phyloP scores from a whole-genome alignment of 2,888 invertebrate genomes.

The Oegoconia quadripuncta region DNA sequence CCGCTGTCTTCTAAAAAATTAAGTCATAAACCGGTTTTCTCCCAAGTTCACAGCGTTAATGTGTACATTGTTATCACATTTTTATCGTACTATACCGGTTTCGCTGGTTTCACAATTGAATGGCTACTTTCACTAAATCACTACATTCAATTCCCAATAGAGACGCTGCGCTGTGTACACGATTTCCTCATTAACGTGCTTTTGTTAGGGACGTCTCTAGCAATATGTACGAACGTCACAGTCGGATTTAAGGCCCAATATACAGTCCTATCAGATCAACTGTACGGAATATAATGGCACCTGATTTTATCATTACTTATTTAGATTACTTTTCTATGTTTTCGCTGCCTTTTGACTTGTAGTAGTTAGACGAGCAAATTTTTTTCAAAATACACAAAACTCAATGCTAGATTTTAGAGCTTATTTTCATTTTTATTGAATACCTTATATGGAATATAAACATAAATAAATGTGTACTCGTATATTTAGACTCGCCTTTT shows the following conservation, averaged over 20 bases:
- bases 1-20: not conserved
- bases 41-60: constrained; percentile 35
- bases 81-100: constrained; percentile 26
- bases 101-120: constrained; percentile 29
- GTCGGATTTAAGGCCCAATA: not conserved
- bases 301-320: no score
- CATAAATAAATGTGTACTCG: no score
- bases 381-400: no score
- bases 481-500: no score
- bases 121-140: constrained; percentile 64
- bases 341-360: no score
- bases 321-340: no score
- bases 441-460: no score
- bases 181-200: constrained; percentile 71
- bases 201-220: constrained; percentile 51
- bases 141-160: constrained; percentile 45
- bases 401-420: no score
- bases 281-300: no score
- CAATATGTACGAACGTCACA: constrained; percentile 1
- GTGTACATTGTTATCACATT: constrained; percentile 23
- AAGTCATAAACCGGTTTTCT: constrained; percentile 22
- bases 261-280: not conserved
- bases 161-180: constrained; percentile 47
- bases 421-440: no score
- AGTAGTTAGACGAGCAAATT: no score